Evolutionary conservation across 2,888 invertebrate genomes (phyloP).

Genomic region (Podabrus alpinus): DNA sequence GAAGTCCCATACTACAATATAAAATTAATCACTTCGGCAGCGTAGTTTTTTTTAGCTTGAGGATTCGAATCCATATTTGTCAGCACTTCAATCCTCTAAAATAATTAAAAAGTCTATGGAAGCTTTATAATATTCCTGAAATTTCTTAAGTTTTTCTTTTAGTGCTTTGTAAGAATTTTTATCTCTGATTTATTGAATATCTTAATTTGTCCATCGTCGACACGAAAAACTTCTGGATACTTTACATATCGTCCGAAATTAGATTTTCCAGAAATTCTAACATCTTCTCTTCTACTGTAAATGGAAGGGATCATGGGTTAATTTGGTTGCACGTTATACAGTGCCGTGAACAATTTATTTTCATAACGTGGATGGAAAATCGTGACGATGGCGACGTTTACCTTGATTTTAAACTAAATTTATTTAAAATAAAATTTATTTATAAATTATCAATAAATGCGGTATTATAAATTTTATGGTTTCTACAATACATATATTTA

Average conservation of each 20-base stretch:
- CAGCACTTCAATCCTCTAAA: no score
- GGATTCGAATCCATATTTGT: no score
- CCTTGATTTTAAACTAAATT: not conserved
- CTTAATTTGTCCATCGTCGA: no score
- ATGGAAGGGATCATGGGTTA: not conserved
- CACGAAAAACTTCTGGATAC: not conserved
- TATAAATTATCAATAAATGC: not conserved
- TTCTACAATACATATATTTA: not conserved
- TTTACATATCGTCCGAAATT: not conserved
- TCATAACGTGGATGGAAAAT: not conserved
- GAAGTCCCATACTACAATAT: no score
- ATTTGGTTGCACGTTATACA: not conserved
- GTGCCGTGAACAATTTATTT: not conserved
- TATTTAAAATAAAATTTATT: not conserved
- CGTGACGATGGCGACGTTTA: not conserved
- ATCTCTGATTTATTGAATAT: no score
- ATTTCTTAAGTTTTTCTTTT: no score
- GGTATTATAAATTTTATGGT: not conserved
- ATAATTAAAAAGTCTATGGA: no score
- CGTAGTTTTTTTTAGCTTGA: no score
- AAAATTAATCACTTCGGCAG: no score
- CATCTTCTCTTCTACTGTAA: not conserved
- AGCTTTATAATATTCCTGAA: no score
- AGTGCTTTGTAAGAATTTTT: no score
- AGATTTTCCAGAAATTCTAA: not conserved